Conservation (phyloP, 2,888 invertebrate genomes). For the Athripsodes cinereus region DNA sequence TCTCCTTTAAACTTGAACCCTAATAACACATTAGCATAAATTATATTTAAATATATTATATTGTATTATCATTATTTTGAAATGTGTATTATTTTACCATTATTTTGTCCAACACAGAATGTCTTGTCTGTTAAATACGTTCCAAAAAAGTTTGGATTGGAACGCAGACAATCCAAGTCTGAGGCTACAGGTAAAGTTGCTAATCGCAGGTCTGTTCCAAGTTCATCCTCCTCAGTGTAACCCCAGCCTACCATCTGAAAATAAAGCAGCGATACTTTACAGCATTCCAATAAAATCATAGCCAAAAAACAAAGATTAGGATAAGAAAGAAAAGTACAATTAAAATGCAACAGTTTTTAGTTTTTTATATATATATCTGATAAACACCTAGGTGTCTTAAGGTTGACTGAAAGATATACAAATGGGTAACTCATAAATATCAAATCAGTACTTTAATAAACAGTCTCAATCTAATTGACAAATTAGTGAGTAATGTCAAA, state of each 20-base stretch:
- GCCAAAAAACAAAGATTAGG: too few species aligned
- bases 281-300: neutral
- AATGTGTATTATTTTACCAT: conserved; percentile 8
- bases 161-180: conserved; percentile 20
- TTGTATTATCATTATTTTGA: neutral
- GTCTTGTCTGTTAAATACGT: conserved; percentile 18
- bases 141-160: conserved; percentile 21
- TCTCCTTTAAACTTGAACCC: neutral
- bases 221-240: conserved; percentile 32
- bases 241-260: conserved; percentile 40
- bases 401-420: too few species aligned
- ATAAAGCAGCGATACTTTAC: too few species aligned
- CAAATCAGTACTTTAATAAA: too few species aligned
- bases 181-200: conserved; percentile 15
- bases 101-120: conserved; percentile 20
- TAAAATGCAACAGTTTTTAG: too few species aligned
- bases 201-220: conserved; percentile 30
- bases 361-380: too few species aligned
- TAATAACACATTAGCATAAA: neutral
- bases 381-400: too few species aligned
- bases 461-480: too few species aligned
- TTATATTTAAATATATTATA: neutral
- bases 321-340: too few species aligned
- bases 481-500: too few species aligned
- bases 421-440: too few species aligned